Base-by-base conservation (phyloP, 64 coral and sea anemone genomes). In the Pocillopora verrucosa region DNA sequence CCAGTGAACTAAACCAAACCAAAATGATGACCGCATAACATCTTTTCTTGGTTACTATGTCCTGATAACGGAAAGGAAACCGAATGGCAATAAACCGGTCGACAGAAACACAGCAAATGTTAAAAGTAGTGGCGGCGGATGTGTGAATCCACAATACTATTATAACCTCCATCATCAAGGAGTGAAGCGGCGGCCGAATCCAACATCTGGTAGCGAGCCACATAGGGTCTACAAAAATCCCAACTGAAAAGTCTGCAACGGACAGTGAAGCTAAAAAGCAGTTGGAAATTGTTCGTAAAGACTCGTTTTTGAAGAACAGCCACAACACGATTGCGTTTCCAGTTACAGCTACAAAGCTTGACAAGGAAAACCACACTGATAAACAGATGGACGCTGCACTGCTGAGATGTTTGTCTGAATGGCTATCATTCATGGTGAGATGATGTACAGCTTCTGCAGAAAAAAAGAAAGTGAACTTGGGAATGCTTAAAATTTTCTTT, bases 261-360 rank as follows among this genome's bases (percentile, higher is more conserved):
- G 60, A 57, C 61, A 84, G 36, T 10, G 80, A 84, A 14, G 41
- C 34, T 62, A 84, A 20, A 64, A 65, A 68, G 4, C 65, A 16
- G 58, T 84, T 84, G 20, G 80, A 84, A 61, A 65, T 65, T 16
- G 16, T 84, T 84, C 30, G 9, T 35, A 84, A 37, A 34, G 80
- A 37, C 30, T 84, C 65, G 80, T 84, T 22, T 35, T 84, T 68
- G 34, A 65, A 65, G 25, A 84, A 9, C 9, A 65, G 26, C 80
- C 80, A 84, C 15, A 84, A 19, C 1, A 65, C 65, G 64, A 65
- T 35, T 26, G 80, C 80, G 38, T 84, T 84, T 35, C 80, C 80
- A 64, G 38, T 22, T 19, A 84, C 58, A 84, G 80, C 80, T 37
- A 37, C 34, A 35, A 84, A 11, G 35, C 61, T 25, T 19, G 80